These are phyloP conservation scores for Camponotus pennsylvanicus DNA, from an alignment of 1,140 invertebrate genomes.

Conservation along the genomic window DNA sequence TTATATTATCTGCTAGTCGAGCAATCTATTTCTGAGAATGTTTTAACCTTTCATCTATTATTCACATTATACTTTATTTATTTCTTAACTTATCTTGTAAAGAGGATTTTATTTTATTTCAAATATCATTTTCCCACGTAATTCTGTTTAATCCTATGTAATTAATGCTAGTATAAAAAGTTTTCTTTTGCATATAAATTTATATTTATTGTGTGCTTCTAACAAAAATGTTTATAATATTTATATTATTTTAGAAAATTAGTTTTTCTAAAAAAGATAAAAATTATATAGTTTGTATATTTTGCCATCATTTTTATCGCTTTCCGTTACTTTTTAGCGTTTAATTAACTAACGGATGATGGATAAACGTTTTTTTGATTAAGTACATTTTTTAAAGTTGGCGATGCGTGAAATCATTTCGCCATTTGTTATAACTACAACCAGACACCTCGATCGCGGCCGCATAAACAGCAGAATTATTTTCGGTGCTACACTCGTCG, in stretches of 20 bases:
- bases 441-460: conserved; percentile 24
- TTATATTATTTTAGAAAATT: not conserved
- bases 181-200: not conserved
- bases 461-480: conserved; percentile 63
- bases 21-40: conserved; percentile 4
- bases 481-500: conserved; percentile 47
- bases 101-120: not conserved
- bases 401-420: conserved; percentile 16
- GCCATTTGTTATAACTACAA: conserved; percentile 3
- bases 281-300: not conserved
- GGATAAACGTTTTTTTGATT: not conserved
- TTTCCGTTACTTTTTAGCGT: not conserved
- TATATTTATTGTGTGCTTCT: not conserved
- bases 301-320: not conserved
- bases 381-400: not conserved
- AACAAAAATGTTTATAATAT: not conserved
- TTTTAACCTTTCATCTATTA: conserved; percentile 16
- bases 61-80: not conserved
- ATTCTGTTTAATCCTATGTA: not conserved
- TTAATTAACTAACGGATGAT: not conserved
- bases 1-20: conserved; percentile 12
- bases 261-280: not conserved
- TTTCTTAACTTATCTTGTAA: not conserved
- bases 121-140: not conserved
- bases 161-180: not conserved